Base-by-base conservation (phyloP, 2,113 vertebrate genomes). In the Pelecanus crispus region DNA sequence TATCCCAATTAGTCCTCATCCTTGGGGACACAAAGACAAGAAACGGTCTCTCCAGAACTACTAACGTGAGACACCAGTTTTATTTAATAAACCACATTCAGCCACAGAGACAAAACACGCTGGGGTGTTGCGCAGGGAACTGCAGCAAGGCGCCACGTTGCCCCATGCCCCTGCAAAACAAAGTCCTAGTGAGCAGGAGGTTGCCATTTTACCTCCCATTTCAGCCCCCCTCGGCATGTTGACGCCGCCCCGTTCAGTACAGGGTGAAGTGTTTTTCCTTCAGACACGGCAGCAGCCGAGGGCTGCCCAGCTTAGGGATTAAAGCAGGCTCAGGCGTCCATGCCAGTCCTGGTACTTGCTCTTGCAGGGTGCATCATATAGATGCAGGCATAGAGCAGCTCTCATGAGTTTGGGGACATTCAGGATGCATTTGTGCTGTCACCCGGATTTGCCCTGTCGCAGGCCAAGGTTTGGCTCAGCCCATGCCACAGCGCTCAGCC, bases 201-300 rank as follows among this genome's bases (percentile, higher is more conserved):
- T 52, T 74, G 44, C 49, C 6, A 1, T 42, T 85, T 36, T 40
- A 16, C 6, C n/a, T 49, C 59, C 28, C 29, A 26, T 38, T 94
- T 58, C 42, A 53, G 31, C 55, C 21, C 2, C 16, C 2, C 17
- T 32, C 3, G 2, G 47, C 29, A 50, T 12, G 36, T 5, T 73
- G 42, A 24, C 1, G 0, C 32, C 56, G 32, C 42, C 8, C 17
- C 2, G 0, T 79, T 52, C 55, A 26, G 2, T n/a, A 24, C 1
- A 1, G 22, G 17, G 34, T n/a, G 47, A 63, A 29, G 61, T 3
- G 9, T 38, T 67, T 61, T 66, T 13, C 34, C 8, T 36, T 49
- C 45, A 34, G 56, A 19, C 13, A 4, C 3, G n/a, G 5, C 0
- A 2, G 44, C 50, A 49, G 40, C 31, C 11, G 14, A 61, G 52